These are phyloP conservation scores for Pantala flavescens DNA, from an alignment of 1,140 invertebrate species.

Conservation along the genomic window DNA sequence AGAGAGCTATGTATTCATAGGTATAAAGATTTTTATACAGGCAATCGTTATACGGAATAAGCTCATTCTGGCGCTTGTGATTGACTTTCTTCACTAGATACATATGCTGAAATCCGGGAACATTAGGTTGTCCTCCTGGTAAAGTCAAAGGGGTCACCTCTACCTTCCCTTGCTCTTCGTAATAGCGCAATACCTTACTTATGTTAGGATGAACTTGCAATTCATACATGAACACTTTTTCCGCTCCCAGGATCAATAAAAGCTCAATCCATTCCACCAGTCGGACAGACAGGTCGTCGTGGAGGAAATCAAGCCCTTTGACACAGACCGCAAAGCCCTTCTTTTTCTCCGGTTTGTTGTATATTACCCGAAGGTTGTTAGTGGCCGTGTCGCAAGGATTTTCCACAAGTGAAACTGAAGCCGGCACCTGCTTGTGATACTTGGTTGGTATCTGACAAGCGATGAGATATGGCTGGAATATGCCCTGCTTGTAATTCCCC, in stretches of 20 bases:
- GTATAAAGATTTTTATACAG: conserved; percentile 85
- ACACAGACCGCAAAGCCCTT: conserved; percentile 89
- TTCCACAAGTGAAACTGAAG: conserved; percentile 78
- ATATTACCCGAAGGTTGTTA: conserved; percentile 78
- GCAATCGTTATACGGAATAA: conserved; percentile 95
- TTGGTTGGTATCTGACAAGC: conserved; percentile 70
- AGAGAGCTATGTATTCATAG: conserved; percentile 79
- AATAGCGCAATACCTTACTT: conserved; percentile 74
- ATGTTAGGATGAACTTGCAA: conserved; percentile 83
- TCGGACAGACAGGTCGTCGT: conserved; percentile 79
- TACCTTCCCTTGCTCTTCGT: conserved; percentile 60
- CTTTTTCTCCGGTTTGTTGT: conserved; percentile 58
- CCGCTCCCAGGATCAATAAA: conserved; percentile 71
- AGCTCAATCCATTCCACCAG: conserved; percentile 94
- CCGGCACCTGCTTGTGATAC: conserved; percentile 60
- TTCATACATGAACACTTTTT: conserved; percentile 88
- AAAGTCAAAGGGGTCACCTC: conserved; percentile 78
- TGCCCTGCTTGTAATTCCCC: conserved; percentile 87
- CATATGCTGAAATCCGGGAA: conserved; percentile 75
- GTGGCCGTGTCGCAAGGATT: conserved; percentile 71
- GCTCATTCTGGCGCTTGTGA: conserved; percentile 86
- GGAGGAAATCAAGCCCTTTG: conserved; percentile 82
- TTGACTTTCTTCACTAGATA: conserved; percentile 82
- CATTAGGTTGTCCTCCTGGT: conserved; percentile 83
- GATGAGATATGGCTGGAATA: conserved; percentile 83